Evolutionary conservation across 2,888 invertebrate genomes (phyloP).

Genomic region (Eugnorisma glareosa): DNA sequence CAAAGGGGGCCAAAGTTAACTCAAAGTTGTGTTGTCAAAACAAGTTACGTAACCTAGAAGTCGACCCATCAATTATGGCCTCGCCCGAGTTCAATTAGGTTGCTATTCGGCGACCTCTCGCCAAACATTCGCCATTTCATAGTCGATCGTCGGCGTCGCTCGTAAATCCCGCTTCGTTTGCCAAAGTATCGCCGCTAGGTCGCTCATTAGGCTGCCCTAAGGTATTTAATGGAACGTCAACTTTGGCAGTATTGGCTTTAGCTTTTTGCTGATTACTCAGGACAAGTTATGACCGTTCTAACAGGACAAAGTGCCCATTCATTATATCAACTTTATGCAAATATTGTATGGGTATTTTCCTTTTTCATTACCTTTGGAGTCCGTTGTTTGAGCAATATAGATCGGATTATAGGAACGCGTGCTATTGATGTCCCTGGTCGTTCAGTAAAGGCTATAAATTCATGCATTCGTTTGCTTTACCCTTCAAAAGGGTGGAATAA

Average conservation of each 20-base stretch:
- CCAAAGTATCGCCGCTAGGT: constrained; percentile 49
- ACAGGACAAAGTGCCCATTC: constrained; percentile 4
- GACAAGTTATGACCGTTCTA: constrained; percentile 24
- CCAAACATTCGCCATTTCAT: constrained; percentile 55
- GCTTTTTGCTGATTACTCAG: constrained; percentile 52
- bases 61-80: constrained; percentile 58
- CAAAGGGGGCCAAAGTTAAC: constrained; percentile 33
- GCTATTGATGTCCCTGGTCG: constrained; percentile 3
- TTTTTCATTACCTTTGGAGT: constrained; percentile 16
- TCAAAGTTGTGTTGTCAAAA: constrained; percentile 55
- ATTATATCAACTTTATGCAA: constrained; percentile 27
- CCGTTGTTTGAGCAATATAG: constrained; percentile 12
- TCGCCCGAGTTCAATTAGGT: constrained; percentile 60
- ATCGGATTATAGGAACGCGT: constrained; percentile 14
- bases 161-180: constrained; percentile 63
- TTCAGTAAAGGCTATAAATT: constrained; percentile 34
- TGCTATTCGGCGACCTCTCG: constrained; percentile 45
- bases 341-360: constrained; percentile 12
- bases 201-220: constrained; percentile 60
- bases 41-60: constrained; percentile 55
- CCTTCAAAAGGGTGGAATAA: constrained; percentile 21
- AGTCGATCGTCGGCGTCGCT: constrained; percentile 46
- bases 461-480: constrained; percentile 19
- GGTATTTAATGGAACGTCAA: constrained; percentile 56
- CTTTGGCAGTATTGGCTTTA: constrained; percentile 44